Percentiles rank a stretch among this genome's conserved stretches.
Evolutionary conservation across 2,888 invertebrate species (phyloP).

Genomic region (Melanchra persicariae): DNA sequence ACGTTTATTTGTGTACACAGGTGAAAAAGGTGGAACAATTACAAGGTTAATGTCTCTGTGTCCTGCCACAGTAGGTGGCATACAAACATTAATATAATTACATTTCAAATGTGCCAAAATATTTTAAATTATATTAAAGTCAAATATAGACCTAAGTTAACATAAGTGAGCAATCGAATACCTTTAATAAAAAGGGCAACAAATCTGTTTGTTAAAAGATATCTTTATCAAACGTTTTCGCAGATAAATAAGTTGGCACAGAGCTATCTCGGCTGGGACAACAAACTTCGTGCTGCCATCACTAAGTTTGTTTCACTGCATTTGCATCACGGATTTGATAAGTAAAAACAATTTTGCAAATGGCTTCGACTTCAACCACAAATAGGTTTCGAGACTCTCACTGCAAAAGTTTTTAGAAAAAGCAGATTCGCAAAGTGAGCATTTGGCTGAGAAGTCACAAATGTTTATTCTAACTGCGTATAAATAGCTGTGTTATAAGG

Average conservation of each 20-base stretch:
- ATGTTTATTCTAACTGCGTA: constrained; percentile 11
- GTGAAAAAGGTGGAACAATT: no score
- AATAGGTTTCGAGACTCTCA: constrained; percentile 32
- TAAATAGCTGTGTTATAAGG: constrained; percentile 1
- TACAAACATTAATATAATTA: no score
- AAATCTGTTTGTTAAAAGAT: constrained; percentile 53
- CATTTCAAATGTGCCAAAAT: no score
- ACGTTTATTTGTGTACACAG: no score
- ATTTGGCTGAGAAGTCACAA: constrained; percentile 24
- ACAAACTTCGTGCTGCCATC: constrained; percentile 66
- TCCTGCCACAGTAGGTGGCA: no score
- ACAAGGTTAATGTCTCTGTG: no score
- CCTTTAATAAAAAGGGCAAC: background rate
- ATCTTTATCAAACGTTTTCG: constrained; percentile 63
- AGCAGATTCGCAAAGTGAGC: background rate
- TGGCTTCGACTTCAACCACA: constrained; percentile 38
- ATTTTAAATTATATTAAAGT: no score
- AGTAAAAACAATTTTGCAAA: constrained; percentile 63
- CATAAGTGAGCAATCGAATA: no score
- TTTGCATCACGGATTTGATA: constrained; percentile 63
- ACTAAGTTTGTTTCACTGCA: constrained; percentile 62
- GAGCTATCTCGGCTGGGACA: constrained; percentile 67
- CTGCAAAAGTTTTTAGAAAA: constrained; percentile 19
- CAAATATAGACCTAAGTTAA: no score
- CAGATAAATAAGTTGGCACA: constrained; percentile 66